Percentiles rank a stretch among this genome's conserved stretches.
Evolutionary conservation across 2,888 invertebrate genomes (phyloP).

Genomic region (Tholera decimalis): DNA sequence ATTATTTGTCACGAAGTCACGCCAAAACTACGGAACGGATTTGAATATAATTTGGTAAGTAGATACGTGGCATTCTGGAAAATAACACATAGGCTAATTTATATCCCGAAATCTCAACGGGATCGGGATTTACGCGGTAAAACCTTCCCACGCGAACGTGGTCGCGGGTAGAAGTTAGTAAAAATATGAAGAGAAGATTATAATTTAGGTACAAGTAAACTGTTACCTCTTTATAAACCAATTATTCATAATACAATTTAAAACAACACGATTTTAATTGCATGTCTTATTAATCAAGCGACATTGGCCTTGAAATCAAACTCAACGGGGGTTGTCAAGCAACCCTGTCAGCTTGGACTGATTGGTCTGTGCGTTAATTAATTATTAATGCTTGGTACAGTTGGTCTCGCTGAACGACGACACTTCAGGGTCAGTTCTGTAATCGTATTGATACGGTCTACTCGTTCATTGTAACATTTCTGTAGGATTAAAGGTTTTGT

Average conservation of each 20-base stretch:
- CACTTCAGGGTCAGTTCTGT: constrained; percentile 60
- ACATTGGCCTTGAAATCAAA: constrained; percentile 60
- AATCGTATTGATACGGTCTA: constrained; percentile 27
- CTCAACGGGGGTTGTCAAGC: constrained; percentile 39
- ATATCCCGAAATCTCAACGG: too few species aligned
- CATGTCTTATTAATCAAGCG: constrained; percentile 22
- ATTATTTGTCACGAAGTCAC: too few species aligned
- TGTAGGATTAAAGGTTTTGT: neutral
- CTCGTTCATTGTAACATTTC: constrained; percentile 1
- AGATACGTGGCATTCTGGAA: too few species aligned
- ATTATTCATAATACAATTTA: neutral
- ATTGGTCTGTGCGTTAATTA: constrained; percentile 51
- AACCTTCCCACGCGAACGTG: too few species aligned
- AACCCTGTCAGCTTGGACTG: constrained; percentile 44
- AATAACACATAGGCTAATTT: too few species aligned
- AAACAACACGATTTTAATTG: neutral
- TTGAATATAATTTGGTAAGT: too few species aligned
- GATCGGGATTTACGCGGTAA: too few species aligned
- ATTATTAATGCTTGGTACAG: constrained; percentile 44
- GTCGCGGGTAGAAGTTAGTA: too few species aligned
- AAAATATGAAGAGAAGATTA: too few species aligned
- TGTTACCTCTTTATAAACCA: neutral
- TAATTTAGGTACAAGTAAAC: too few species aligned
- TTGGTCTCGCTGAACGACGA: constrained; percentile 54
- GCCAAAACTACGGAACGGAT: too few species aligned